phyloP scores from a whole-genome alignment of 2,888 invertebrate species.

The Choreutis nemorana region DNA sequence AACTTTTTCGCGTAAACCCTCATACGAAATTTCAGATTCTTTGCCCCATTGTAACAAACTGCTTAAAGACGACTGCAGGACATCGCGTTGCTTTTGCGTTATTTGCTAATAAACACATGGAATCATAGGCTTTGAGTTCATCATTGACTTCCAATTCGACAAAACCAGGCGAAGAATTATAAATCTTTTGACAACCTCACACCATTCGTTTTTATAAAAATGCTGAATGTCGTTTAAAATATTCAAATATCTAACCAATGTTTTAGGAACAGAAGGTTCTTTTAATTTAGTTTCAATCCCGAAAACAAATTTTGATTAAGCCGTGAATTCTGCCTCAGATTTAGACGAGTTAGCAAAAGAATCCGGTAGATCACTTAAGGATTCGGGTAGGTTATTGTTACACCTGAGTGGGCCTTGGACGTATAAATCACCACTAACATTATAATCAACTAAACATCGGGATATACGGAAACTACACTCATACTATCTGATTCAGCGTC shows the following conservation, averaged over 20 bases:
- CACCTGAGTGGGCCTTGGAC: too few relatives aligned
- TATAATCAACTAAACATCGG: too few relatives aligned
- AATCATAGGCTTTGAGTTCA: conserved; percentile 1
- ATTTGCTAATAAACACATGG: not conserved
- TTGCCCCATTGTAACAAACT: not conserved
- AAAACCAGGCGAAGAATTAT: conserved; percentile 1
- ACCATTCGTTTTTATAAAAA: not conserved
- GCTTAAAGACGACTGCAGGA: not conserved
- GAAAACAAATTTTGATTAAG: conserved; percentile 1
- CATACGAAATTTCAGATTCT: not conserved
- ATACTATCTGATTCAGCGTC: not conserved
- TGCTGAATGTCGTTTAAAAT: not conserved
- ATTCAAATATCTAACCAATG: not conserved
- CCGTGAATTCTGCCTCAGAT: too few relatives aligned
- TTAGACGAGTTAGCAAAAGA: too few relatives aligned
- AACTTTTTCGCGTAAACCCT: not conserved
- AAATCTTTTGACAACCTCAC: conserved; percentile 1
- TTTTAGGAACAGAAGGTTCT: conserved; percentile 2
- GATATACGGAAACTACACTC: not conserved
- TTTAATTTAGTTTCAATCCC: conserved; percentile 2
- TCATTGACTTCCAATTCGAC: conserved; percentile 2
- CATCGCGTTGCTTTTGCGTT: conserved; percentile 1
- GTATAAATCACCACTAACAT: too few relatives aligned
- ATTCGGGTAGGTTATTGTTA: too few relatives aligned
- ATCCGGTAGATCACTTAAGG: too few relatives aligned